Conservation (phyloP, 2,888 invertebrate species). For the Calameuta filiformis region DNA sequence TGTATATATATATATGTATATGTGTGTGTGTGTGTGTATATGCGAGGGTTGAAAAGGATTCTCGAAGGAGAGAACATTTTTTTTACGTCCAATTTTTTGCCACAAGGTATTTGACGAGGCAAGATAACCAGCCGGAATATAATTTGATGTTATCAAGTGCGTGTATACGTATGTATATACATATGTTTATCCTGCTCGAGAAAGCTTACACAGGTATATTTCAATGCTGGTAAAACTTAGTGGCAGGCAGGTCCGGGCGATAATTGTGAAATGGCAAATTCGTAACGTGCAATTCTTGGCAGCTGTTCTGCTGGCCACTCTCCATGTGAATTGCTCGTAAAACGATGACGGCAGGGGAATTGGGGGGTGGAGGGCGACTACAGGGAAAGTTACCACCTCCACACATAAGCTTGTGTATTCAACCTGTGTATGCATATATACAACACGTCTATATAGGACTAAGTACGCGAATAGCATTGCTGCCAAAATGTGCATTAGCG, state of each 20-base stretch:
- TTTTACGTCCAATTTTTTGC: too few species aligned
- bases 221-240: too few species aligned
- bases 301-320: slow-evolving; percentile 25
- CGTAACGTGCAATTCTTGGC: slow-evolving; percentile 28
- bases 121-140: too few species aligned
- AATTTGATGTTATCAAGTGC: too few species aligned
- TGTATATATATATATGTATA: too few species aligned
- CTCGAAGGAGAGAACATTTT: too few species aligned
- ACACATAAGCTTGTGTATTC: background rate
- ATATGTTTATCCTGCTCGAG: too few species aligned
- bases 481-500: slow-evolving; percentile 34
- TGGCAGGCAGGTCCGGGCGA: slow-evolving; percentile 15
- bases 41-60: too few species aligned
- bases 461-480: background rate
- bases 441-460: background rate
- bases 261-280: slow-evolving; percentile 31
- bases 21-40: too few species aligned
- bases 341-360: background rate
- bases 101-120: too few species aligned
- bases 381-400: background rate
- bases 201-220: too few species aligned
- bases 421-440: background rate
- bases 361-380: background rate
- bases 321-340: slow-evolving; percentile 19
- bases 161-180: too few species aligned